Percentiles rank a stretch among this genome's conserved stretches.
Conservation (phyloP, 2,113 vertebrate species). For the Aptenodytes patagonicus region DNA sequence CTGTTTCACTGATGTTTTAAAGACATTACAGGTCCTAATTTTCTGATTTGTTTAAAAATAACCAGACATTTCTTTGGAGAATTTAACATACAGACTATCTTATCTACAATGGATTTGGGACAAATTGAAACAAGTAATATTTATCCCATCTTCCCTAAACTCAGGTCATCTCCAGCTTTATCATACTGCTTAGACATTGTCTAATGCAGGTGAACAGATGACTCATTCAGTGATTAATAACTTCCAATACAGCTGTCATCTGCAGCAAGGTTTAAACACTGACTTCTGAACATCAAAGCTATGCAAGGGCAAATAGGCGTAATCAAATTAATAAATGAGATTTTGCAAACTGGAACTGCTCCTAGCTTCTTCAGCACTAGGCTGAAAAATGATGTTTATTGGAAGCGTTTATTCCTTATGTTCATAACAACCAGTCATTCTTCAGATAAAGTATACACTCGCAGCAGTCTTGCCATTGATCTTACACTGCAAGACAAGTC, state of each 20-base stretch:
- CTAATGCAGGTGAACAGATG: background rate
- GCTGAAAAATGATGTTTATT: background rate
- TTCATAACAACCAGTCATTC: background rate
- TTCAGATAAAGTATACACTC: background rate
- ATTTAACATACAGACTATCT: background rate
- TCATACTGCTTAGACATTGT: background rate
- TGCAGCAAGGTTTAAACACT: background rate
- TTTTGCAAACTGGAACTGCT: background rate
- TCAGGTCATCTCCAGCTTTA: background rate
- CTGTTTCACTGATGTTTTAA: background rate
- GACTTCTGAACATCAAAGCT: background rate
- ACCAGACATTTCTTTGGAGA: background rate
- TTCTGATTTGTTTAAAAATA: background rate
- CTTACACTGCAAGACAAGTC: background rate
- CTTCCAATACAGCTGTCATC: background rate
- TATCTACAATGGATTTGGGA: background rate
- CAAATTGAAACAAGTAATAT: background rate
- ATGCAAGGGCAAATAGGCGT: background rate
- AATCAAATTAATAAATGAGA: background rate
- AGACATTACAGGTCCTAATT: background rate
- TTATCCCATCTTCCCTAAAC: background rate
- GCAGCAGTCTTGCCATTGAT: background rate
- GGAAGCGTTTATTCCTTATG: background rate
- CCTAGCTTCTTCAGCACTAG: background rate
- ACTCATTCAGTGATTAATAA: slow-evolving; percentile 29